Base-by-base conservation (phyloP, 2,797 vertebrate genomes). In the Champsocephalus gunnari region DNA sequence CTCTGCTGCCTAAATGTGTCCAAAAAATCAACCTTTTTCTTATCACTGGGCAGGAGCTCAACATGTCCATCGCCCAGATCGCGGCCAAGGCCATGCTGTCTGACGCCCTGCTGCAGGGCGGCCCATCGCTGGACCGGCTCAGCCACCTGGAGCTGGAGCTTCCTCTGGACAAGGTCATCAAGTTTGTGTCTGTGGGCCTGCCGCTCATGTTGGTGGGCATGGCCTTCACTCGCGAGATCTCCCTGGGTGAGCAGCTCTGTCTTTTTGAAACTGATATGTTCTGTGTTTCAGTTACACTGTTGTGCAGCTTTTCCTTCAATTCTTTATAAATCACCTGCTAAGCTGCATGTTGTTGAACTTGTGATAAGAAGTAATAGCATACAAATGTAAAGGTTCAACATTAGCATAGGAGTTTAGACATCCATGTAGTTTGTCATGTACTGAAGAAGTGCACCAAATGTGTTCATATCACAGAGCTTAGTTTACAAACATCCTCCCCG, bases 41-140 rank as follows among this genome's bases (percentile, higher is more conserved):
- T 70, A 76, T 86, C 70, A 6, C 41, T 51, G 38, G 48, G 58
- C 66, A 94, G 94, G 81, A 47, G 14, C 43, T 77, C 57, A 89
- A 76, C 66, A 99, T 99, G 98, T 98, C 97, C 0, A 97, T 99
- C 1, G 97, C 98, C 1, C 94, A 95, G 86, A 91, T 93, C 0
- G 98, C 97, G 0, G 96, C 97, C 0, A 96, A 97, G 91, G 98
- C 97, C 87, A 97, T 99, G 96, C 95, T 99, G 71, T 96, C 97
- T 0, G 98, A 99, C 44, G 96, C 98, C 71, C 92, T 99, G 69
- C 95, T 99, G 80, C 96, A 96, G 0, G 95, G 97, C 5, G 77
- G 88, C 11, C 66, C 90, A 0, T 90, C 87, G 6, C 87, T 92
- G 82, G 88, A 92, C 73, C 93, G 92, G 32, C 90, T 95, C 69